Evolutionary conservation across 2,888 invertebrate species (phyloP).

Genomic region (Abrostola triplasia): DNA sequence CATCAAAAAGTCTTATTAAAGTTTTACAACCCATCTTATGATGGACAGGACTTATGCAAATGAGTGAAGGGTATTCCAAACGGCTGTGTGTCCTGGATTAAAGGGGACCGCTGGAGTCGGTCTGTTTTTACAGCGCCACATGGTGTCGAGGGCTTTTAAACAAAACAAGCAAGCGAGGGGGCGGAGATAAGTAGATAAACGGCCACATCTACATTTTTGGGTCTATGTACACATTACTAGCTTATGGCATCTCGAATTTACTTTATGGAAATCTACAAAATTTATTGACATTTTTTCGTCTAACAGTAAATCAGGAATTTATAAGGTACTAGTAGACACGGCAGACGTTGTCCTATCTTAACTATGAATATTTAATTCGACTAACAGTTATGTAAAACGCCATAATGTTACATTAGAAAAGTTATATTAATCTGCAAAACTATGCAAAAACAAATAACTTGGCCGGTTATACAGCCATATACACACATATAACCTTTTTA

Average conservation of each 20-base stretch:
- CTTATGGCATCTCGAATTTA: conserved; percentile 22
- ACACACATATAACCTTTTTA: neutral
- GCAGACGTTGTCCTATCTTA: too few relatives aligned
- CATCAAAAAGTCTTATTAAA: conserved; percentile 79
- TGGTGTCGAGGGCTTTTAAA: conserved; percentile 74
- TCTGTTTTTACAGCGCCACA: conserved; percentile 83
- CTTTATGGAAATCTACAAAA: conserved; percentile 34
- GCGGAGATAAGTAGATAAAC: conserved; percentile 64
- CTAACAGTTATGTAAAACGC: too few relatives aligned
- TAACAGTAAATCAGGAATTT: too few relatives aligned
- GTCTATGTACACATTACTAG: conserved; percentile 24
- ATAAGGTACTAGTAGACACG: too few relatives aligned
- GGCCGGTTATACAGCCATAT: too few relatives aligned
- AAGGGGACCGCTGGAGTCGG: conserved; percentile 70
- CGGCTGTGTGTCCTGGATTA: conserved; percentile 75
- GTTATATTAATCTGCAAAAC: too few relatives aligned
- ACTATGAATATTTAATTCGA: too few relatives aligned
- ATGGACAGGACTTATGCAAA: conserved; percentile 84
- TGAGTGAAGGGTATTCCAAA: conserved; percentile 79
- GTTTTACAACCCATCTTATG: conserved; percentile 82
- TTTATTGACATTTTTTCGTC: conserved; percentile 27
- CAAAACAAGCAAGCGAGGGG: conserved; percentile 67
- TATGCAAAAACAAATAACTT: too few relatives aligned
- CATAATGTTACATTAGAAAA: too few relatives aligned
- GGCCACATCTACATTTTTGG: conserved; percentile 57